Evolutionary conservation across 1,140 invertebrate species (phyloP).

Genomic region (Drosophila quadrilineata): DNA sequence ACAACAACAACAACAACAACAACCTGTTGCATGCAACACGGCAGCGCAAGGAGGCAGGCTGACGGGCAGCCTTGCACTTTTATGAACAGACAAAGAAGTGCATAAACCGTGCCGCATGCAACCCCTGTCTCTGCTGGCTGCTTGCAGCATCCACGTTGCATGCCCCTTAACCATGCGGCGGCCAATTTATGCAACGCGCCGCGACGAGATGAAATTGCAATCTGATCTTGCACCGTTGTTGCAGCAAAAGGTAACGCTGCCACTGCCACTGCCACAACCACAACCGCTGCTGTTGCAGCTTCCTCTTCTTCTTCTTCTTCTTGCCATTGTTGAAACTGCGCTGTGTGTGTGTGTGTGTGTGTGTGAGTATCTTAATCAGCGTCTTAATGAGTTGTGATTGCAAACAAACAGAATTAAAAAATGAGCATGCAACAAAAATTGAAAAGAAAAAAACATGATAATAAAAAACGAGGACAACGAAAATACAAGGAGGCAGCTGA

Average conservation of each 20-base stretch:
- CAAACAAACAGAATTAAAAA: not conserved
- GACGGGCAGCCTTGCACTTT: constrained; percentile 7
- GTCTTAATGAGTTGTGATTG: constrained; percentile 10
- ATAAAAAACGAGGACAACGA: not conserved
- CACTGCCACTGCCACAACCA: not conserved
- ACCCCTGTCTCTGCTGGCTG: constrained; percentile 13
- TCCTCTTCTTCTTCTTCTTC: not conserved
- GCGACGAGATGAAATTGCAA: too few species aligned
- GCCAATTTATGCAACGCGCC: constrained; percentile 27
- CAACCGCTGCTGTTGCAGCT: not conserved
- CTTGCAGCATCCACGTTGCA: constrained; percentile 5
- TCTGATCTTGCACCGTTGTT: constrained; percentile 19
- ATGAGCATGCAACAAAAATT: not conserved
- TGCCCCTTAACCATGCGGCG: constrained; percentile 18
- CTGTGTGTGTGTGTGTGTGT: not conserved
- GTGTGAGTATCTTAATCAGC: constrained; percentile 16
- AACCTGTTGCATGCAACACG: not conserved
- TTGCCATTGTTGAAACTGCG: not conserved
- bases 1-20: constrained; percentile 8
- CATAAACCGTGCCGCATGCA: constrained; percentile 8
- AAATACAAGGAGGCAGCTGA: not conserved
- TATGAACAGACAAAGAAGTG: constrained; percentile 13
- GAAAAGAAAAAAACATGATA: too few species aligned
- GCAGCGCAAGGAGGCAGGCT: not conserved
- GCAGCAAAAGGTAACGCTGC: not conserved